A percentile compares a stretch with the other conserved stretches of the same genome.
These are phyloP conservation scores for Planococcus citri DNA, from an alignment of 1,140 invertebrate genomes.

Conservation along the genomic window DNA sequence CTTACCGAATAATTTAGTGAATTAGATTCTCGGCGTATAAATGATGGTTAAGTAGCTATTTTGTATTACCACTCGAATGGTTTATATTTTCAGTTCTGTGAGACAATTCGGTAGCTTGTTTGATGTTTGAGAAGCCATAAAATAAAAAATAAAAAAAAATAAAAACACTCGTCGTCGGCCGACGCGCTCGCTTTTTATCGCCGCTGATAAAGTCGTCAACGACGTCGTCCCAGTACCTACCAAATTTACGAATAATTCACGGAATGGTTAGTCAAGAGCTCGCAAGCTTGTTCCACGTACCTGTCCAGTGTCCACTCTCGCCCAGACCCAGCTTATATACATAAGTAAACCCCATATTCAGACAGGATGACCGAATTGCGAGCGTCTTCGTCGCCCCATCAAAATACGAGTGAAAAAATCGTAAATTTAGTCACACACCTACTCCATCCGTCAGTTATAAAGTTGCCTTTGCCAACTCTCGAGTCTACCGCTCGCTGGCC, in stretches of 20 bases:
- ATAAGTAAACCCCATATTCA: no score
- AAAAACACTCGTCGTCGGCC: no score
- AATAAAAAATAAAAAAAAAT: neutral
- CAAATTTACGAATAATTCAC: slow-evolving; percentile 3
- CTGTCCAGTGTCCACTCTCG: no score
- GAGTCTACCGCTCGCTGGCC: neutral
- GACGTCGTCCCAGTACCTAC: neutral
- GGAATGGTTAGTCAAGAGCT: no score
- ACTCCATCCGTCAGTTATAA: neutral
- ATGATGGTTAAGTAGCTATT: neutral
- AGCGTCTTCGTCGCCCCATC: neutral
- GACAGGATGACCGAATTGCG: neutral
- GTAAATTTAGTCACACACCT: neutral
- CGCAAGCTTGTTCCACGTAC: no score
- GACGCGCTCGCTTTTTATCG: neutral
- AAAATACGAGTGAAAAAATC: neutral
- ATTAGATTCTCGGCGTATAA: neutral
- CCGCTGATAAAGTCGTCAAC: neutral
- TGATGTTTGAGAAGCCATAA: neutral
- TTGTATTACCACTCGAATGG: neutral
- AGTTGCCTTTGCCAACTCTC: neutral
- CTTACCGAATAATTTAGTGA: no score
- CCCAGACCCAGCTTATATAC: no score
- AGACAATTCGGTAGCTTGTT: slow-evolving; percentile 2
- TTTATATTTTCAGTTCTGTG: neutral